Evolutionary conservation across 2,888 invertebrate species (phyloP).

Genomic region (Calameuta idolon): DNA sequence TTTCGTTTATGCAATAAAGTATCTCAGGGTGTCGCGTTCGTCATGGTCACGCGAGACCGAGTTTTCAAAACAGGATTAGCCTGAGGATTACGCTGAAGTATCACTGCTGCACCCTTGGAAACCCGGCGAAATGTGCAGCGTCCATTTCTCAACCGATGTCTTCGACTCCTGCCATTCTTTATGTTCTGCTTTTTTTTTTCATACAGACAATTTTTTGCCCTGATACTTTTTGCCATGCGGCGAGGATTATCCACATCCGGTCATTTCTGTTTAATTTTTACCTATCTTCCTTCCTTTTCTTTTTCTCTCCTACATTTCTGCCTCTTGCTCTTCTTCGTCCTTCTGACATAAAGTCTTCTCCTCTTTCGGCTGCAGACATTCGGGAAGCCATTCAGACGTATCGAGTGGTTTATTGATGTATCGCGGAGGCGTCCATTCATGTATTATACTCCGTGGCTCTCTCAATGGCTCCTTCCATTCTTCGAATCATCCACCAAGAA

Average conservation of each 20-base stretch:
- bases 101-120: constrained; percentile 22
- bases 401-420: constrained; percentile 56
- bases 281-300: constrained; percentile 5
- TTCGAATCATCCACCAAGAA: not conserved
- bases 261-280: constrained; percentile 57
- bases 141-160: constrained; percentile 50
- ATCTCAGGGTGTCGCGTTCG: constrained; percentile 57
- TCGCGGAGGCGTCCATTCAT: constrained; percentile 40
- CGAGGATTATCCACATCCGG: constrained; percentile 63
- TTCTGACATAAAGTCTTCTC: constrained; percentile 22
- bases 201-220: not conserved
- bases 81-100: not conserved
- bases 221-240: constrained; percentile 2
- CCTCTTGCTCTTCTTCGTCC: constrained; percentile 27
- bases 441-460: constrained; percentile 18
- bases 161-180: constrained; percentile 18
- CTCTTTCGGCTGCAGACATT: constrained; percentile 17
- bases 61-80: constrained; percentile 62
- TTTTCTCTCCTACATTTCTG: constrained; percentile 41
- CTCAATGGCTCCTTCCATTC: constrained; percentile 18
- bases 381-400: constrained; percentile 40
- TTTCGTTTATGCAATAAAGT: constrained; percentile 41
- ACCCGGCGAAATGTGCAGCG: constrained; percentile 49
- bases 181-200: constrained; percentile 7
- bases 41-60: constrained; percentile 56